These are phyloP conservation scores for Operophtera brumata DNA, from an alignment of 2,888 invertebrate genomes.

Conservation along the genomic window DNA sequence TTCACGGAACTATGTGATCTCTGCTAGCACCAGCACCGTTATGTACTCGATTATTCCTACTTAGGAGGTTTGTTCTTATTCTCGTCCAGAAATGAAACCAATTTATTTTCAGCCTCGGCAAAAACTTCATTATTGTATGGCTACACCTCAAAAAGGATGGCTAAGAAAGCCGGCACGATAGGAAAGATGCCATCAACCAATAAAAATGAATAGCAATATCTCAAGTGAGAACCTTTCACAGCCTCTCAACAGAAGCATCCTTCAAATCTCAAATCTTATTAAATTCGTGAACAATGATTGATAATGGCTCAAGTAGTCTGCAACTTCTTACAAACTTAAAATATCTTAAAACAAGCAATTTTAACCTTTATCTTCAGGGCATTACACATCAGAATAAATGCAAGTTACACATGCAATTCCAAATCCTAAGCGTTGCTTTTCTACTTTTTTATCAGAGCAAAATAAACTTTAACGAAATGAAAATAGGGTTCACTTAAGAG, in stretches of 20 bases:
- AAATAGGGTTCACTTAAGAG: neutral
- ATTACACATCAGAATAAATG: slow-evolving; percentile 24
- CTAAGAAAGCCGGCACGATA: too few relatives aligned
- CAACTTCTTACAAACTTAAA: slow-evolving; percentile 26
- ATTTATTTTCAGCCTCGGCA: too few relatives aligned
- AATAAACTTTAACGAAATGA: slow-evolving; percentile 15
- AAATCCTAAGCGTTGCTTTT: neutral
- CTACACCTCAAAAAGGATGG: too few relatives aligned
- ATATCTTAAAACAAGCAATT: slow-evolving; percentile 11
- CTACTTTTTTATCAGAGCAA: slow-evolving; percentile 3
- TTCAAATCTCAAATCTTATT: slow-evolving; percentile 62
- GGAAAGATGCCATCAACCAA: too few relatives aligned
- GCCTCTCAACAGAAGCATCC: slow-evolving; percentile 49
- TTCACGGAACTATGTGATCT: too few relatives aligned
- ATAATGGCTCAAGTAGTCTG: slow-evolving; percentile 48
- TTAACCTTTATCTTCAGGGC: neutral
- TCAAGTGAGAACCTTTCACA: slow-evolving; percentile 40
- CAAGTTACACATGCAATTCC: slow-evolving; percentile 20
- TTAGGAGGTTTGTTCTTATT: too few relatives aligned
- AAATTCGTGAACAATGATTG: slow-evolving; percentile 66
- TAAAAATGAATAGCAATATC: slow-evolving; percentile 30
- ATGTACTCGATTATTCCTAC: too few relatives aligned
- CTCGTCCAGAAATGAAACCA: too few relatives aligned
- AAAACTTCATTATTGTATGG: too few relatives aligned
- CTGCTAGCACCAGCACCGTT: too few relatives aligned